Conservation (phyloP, 1,140 invertebrate genomes). For the Batillaria attramentaria region DNA sequence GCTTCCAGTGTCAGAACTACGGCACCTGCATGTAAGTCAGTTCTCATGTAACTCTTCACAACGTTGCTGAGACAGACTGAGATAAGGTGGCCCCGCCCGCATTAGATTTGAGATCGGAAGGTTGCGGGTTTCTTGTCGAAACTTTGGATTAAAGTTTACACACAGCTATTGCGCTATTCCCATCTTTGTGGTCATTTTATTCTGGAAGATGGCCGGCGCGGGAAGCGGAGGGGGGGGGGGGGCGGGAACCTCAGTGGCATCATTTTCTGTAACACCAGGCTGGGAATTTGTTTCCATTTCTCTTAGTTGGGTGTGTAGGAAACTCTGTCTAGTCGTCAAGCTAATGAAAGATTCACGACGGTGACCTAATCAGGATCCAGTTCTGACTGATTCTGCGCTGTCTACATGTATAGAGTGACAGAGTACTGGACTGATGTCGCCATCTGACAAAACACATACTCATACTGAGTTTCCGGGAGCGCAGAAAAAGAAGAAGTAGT, state of each 20-base stretch:
- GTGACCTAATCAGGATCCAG: too few relatives aligned
- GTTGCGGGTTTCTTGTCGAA: neutral
- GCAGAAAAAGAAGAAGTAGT: too few relatives aligned
- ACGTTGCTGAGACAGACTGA: neutral
- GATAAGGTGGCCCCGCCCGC: neutral
- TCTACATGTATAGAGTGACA: neutral
- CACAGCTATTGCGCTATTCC: neutral
- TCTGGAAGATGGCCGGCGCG: too few relatives aligned
- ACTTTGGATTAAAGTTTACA: neutral
- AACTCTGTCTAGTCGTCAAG: too few relatives aligned
- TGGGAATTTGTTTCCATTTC: too few relatives aligned
- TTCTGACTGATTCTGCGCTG: too few relatives aligned
- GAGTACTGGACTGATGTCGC: neutral
- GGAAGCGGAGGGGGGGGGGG: too few relatives aligned
- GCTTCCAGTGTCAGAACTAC: slow-evolving; percentile 20
- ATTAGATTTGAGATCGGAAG: neutral
- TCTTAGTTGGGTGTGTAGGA: too few relatives aligned
- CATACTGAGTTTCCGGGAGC: neutral
- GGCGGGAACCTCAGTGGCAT: too few relatives aligned
- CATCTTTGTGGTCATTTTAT: neutral
- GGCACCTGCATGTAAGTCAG: slow-evolving; percentile 5
- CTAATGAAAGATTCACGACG: too few relatives aligned
- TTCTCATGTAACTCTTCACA: neutral
- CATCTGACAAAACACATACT: neutral
- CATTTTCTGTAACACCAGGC: too few relatives aligned